phyloP scores from a whole-genome alignment of 30 jellyfish, hydroid and myxozoan genomes.

The Nemopilema nomurai region DNA sequence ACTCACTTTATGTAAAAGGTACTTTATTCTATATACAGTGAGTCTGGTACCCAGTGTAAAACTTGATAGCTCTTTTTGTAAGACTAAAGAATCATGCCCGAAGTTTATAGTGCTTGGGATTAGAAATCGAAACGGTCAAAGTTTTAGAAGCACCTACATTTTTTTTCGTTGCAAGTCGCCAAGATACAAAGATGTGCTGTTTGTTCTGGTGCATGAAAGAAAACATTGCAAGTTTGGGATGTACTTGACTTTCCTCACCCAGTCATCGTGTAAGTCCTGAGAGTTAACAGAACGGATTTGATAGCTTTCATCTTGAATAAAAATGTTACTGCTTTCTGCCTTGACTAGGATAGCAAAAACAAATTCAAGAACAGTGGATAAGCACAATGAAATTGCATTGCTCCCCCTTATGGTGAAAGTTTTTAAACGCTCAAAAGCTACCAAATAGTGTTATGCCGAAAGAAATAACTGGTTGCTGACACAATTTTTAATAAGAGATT shows the following conservation, averaged over 20 bases:
- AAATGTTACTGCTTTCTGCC: neutral
- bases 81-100: too few relatives aligned
- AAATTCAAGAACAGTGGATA: neutral
- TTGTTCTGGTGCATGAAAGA: constrained; percentile 82
- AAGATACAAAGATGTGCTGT: constrained; percentile 72
- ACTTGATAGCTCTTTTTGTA: too few relatives aligned
- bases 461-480: too few relatives aligned
- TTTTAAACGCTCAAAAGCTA: too few relatives aligned
- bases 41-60: too few relatives aligned
- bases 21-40: too few relatives aligned
- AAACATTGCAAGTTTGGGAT: constrained; percentile 82
- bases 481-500: too few relatives aligned
- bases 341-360: too few relatives aligned
- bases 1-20: too few relatives aligned
- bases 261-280: constrained; percentile 82
- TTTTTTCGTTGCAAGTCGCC: constrained; percentile 87
- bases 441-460: too few relatives aligned
- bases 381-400: neutral
- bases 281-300: neutral
- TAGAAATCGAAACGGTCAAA: neutral
- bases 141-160: constrained; percentile 30
- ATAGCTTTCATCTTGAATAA: neutral
- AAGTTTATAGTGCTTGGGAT: too few relatives aligned
- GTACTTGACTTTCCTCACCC: constrained; percentile 96
- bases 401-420: too few relatives aligned